Base-by-base conservation (phyloP, 2,113 vertebrate genomes). In the Chionodraco myersi region DNA sequence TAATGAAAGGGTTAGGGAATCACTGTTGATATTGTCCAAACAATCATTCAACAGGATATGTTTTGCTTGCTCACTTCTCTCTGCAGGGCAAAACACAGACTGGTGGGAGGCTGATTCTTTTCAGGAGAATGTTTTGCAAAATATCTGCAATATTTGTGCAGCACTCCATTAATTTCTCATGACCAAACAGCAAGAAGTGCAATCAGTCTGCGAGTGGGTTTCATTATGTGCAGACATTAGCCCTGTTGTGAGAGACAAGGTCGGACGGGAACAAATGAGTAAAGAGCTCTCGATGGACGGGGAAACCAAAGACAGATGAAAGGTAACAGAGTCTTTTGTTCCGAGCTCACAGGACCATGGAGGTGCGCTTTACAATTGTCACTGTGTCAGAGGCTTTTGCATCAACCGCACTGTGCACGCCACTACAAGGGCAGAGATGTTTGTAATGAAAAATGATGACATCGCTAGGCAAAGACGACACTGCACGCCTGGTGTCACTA, bases 401-500 rank as follows among this genome's bases (percentile, higher is more conserved):
- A 69, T 85, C 86, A 87, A 85, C 75, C 21, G 45, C 72, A 80
- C 76, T 26, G 7, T 53, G 53, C 77, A 64, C 56, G 63, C 47
- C 48, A 12, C 58, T 73, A 82, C 62, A 79, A 77, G 82, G 80
- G 84, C 65, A 87, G 61, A 68, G 56, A 56, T 71, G 83, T 85
- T 78, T 87, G 84, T 89, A 87, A 87, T 91, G 82, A 89, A 91
- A 90, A 92, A 88, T 89, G 86, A 92, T 73, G 85, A 90, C 85
- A 88, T 67, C 23, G 14, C 34, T 10, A 58, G 75, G 84, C 63
- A 81, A 86, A 77, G 77, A 73, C 63, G 72, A 67, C 82, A 70
- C 79, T 68, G 75, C 85, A 75, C 76, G 72, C 72, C 75, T 70
- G 4, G 11, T 77, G 77, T 80, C 84, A 92, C 86, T 91, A 91